Conservation (phyloP, 2,797 vertebrate genomes). For the Sciaenops ocellatus region DNA sequence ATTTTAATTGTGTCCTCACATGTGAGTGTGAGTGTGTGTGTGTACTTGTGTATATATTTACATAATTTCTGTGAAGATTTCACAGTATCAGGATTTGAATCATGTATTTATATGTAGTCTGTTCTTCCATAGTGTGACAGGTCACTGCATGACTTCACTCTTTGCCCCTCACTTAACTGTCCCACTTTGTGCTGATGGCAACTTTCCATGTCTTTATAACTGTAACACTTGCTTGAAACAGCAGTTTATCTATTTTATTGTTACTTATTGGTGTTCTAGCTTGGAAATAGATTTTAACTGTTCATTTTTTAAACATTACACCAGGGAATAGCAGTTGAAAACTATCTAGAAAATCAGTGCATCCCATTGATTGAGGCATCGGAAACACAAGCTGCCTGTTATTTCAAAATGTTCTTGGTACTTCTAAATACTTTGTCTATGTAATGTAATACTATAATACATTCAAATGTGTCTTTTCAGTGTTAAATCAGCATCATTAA, state of each 20-base stretch:
- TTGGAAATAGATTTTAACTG: not conserved
- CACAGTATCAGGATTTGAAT: slow-evolving; percentile 22
- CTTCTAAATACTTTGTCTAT: not conserved
- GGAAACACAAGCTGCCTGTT: not conserved
- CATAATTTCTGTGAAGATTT: not conserved
- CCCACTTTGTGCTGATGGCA: slow-evolving; percentile 72
- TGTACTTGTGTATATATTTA: not conserved
- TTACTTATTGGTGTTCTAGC: not conserved
- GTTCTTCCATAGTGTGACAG: slow-evolving; percentile 19
- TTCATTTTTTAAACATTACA: slow-evolving; percentile 10
- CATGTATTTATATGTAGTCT: slow-evolving; percentile 17
- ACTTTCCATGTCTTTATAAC: slow-evolving; percentile 9
- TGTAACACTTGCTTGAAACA: not conserved
- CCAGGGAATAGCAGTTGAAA: not conserved
- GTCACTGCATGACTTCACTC: slow-evolving; percentile 61
- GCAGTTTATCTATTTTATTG: not conserved
- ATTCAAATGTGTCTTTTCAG: not conserved
- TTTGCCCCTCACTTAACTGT: slow-evolving; percentile 32
- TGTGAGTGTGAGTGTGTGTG: slow-evolving; percentile 19
- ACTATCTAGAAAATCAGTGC: not conserved
- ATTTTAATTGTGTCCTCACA: not conserved
- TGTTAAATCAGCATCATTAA: slow-evolving; percentile 9
- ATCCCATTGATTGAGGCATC: not conserved
- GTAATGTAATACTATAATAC: not conserved
- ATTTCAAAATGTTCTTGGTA: not conserved